These are phyloP conservation scores for Pteropus rufus DNA, from an alignment of 2,797 vertebrate genomes.

Conservation along the genomic window DNA sequence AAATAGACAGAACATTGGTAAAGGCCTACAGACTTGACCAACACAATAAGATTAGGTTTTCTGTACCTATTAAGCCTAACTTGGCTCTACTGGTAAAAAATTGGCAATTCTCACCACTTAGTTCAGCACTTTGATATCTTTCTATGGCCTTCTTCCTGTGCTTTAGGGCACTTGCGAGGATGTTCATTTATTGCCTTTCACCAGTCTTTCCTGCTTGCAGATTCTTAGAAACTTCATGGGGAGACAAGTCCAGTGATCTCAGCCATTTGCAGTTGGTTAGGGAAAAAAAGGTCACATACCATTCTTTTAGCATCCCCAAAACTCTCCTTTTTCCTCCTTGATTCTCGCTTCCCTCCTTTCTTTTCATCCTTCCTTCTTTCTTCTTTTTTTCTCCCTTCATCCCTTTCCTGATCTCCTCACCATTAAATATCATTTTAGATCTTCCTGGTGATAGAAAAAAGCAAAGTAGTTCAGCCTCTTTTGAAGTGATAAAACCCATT, in stretches of 20 bases:
- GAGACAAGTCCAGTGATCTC: background rate
- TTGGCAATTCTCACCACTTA: background rate
- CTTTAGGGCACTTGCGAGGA: background rate
- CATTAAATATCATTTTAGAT: background rate
- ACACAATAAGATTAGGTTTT: background rate
- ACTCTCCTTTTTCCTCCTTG: background rate
- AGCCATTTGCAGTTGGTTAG: background rate
- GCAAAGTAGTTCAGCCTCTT: background rate
- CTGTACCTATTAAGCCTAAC: background rate
- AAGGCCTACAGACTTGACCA: background rate
- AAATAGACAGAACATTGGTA: background rate
- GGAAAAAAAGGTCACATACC: background rate
- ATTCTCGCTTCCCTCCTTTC: background rate
- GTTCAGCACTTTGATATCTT: background rate
- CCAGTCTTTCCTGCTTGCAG: background rate
- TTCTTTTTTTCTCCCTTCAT: background rate
- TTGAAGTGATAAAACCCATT: background rate
- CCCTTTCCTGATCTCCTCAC: background rate
- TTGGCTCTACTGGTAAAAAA: background rate
- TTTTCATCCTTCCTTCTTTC: background rate
- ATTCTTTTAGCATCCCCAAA: background rate
- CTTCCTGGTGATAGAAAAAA: background rate
- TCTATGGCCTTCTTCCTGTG: background rate
- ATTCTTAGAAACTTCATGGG: background rate
- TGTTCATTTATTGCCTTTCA: background rate